Conservation (phyloP, 2,113 vertebrate species). For the Corvus cornix region DNA sequence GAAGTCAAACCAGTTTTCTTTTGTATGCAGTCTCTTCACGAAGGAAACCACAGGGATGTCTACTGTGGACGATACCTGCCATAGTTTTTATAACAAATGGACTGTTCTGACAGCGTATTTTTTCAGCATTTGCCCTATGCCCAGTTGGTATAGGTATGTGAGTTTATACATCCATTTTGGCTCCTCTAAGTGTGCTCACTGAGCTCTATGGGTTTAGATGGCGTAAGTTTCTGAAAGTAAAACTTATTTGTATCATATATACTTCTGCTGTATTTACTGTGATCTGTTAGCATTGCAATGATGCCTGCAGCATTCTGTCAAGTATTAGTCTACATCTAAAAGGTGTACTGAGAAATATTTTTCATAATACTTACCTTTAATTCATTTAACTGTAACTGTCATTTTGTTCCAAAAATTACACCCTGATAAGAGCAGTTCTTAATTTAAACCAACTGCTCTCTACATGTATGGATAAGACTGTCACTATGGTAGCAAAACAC, state of each 20-base stretch:
- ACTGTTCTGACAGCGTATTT: neutral
- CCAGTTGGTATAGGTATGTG: neutral
- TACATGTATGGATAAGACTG: neutral
- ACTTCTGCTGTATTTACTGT: neutral
- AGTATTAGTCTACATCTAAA: neutral
- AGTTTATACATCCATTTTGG: neutral
- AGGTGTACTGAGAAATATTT: neutral
- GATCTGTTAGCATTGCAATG: neutral
- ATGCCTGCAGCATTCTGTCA: neutral
- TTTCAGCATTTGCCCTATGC: neutral
- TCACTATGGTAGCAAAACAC: neutral
- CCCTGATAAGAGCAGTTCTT: neutral
- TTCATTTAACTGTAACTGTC: neutral
- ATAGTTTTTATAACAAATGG: neutral
- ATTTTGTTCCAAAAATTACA: neutral
- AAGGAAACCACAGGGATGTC: neutral
- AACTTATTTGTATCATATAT: neutral
- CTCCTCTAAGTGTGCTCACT: neutral
- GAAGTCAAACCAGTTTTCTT: neutral
- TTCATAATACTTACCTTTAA: neutral
- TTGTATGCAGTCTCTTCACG: neutral
- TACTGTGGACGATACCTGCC: neutral
- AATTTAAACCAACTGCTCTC: neutral
- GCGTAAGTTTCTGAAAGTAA: neutral
- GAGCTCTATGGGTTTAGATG: neutral